Conservation (phyloP, 2,797 vertebrate species). For the Lindbergichthys nudifrons region DNA sequence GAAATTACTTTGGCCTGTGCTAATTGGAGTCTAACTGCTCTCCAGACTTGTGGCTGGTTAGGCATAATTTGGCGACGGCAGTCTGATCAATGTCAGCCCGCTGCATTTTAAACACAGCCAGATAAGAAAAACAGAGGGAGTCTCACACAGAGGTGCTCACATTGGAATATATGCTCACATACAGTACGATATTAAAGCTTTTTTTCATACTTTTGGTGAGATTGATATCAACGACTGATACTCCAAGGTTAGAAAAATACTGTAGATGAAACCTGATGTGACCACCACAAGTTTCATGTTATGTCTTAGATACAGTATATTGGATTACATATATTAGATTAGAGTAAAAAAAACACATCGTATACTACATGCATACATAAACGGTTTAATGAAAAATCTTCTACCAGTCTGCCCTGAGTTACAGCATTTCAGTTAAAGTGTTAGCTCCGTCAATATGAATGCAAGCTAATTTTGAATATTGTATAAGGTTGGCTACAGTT, state of each 20-base stretch:
- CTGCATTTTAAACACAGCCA: slow-evolving; percentile 52
- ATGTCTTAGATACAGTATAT: slow-evolving; percentile 23
- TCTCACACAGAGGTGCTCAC: slow-evolving; percentile 7
- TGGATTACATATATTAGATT: slow-evolving; percentile 48
- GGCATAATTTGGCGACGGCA: slow-evolving; percentile 41
- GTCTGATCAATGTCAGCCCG: slow-evolving; percentile 54
- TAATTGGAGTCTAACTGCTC: slow-evolving; percentile 56
- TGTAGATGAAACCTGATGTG: slow-evolving; percentile 17
- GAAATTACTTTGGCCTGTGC: slow-evolving; percentile 56
- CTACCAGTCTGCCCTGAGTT: neutral
- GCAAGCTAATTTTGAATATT: slow-evolving; percentile 39
- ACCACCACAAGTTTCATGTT: slow-evolving; percentile 18
- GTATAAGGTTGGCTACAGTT: slow-evolving; percentile 45
- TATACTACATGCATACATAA: neutral
- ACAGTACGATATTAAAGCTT: neutral
- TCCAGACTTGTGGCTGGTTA: slow-evolving; percentile 38
- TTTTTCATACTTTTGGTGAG: slow-evolving; percentile 14
- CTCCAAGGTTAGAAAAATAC: slow-evolving; percentile 35
- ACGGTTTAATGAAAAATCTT: neutral
- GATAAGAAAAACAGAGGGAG: slow-evolving; percentile 51
- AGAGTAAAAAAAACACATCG: slow-evolving; percentile 22
- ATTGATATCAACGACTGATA: slow-evolving; percentile 19
- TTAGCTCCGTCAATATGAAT: slow-evolving; percentile 31
- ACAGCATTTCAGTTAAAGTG: neutral
- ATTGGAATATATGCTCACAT: slow-evolving; percentile 17